Percentiles rank a stretch among this genome's conserved stretches.
Evolutionary conservation across 2,888 invertebrate genomes (phyloP).

Genomic region (Cyclophora albipunctata): DNA sequence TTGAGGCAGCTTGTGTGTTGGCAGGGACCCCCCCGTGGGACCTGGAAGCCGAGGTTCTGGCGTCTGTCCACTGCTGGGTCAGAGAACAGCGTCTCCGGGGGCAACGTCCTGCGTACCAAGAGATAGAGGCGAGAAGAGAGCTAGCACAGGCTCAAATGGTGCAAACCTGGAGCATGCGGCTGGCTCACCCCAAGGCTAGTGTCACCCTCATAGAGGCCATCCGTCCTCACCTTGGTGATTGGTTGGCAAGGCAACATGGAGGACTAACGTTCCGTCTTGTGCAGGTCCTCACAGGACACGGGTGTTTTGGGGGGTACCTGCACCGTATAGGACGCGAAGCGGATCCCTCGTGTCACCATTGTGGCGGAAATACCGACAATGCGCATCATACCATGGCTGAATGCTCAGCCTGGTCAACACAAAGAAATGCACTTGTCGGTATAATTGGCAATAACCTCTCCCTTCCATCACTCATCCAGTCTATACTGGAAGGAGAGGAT

Average conservation of each 20-base stretch:
- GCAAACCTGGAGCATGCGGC: too few relatives aligned
- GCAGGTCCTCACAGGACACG: slow-evolving; percentile 20
- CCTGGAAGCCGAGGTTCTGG: too few relatives aligned
- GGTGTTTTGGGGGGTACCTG: slow-evolving; percentile 20
- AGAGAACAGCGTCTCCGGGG: too few relatives aligned
- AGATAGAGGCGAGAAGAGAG: too few relatives aligned
- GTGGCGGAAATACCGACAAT: not conserved
- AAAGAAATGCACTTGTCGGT: not conserved
- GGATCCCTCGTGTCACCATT: not conserved
- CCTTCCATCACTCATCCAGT: not conserved
- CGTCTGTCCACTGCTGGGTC: too few relatives aligned
- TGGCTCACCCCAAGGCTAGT: too few relatives aligned
- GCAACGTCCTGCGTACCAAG: too few relatives aligned
- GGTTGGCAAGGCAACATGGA: not conserved
- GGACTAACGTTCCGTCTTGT: slow-evolving; percentile 2
- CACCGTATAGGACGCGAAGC: slow-evolving; percentile 7
- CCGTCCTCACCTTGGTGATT: too few relatives aligned
- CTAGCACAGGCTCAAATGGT: too few relatives aligned
- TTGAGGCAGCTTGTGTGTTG: too few relatives aligned
- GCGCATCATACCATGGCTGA: not conserved
- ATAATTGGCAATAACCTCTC: not conserved
- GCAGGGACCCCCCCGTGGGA: too few relatives aligned
- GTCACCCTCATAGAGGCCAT: too few relatives aligned
- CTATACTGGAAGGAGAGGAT: not conserved
- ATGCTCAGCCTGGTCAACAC: not conserved